These are phyloP conservation scores for Vespertilio murinus DNA, from an alignment of 2,797 vertebrate genomes.

Conservation along the genomic window DNA sequence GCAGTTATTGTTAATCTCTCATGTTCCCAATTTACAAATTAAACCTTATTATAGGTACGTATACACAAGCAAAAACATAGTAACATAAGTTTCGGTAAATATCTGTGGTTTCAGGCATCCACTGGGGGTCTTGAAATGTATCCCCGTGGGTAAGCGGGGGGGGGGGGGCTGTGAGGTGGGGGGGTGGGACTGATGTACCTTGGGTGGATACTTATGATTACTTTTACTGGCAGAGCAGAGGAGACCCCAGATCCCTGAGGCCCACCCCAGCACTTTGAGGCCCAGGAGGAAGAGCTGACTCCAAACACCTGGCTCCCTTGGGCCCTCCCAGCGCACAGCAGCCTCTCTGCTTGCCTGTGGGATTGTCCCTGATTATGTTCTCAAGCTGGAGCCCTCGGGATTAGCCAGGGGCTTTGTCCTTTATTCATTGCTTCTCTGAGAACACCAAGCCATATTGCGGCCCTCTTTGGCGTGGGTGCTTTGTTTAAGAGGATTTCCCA, in stretches of 20 bases:
- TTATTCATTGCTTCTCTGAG: neutral
- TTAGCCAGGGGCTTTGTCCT: neutral
- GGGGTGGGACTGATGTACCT: too few relatives aligned
- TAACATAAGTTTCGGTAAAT: neutral
- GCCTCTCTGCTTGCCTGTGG: neutral
- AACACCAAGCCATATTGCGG: slow-evolving; percentile 24
- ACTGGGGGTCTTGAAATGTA: neutral
- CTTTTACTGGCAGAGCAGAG: neutral
- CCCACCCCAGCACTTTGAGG: neutral
- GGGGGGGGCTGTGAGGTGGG: too few relatives aligned
- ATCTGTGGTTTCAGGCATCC: neutral
- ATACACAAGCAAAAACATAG: neutral
- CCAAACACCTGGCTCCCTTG: neutral
- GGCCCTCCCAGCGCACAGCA: neutral
- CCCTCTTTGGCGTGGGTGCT: slow-evolving; percentile 22
- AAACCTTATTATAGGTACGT: neutral
- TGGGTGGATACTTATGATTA: neutral
- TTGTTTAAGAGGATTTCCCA: slow-evolving; percentile 42
- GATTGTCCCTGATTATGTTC: neutral
- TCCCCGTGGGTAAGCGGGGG: neutral
- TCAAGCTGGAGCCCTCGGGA: neutral
- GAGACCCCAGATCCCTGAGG: neutral
- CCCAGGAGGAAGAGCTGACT: neutral
- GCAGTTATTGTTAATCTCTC: neutral
- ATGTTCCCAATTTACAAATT: neutral